A percentile compares a stretch with the other conserved stretches of the same genome.
These are phyloP conservation scores for Scolanthus callimorphus DNA, from an alignment of 92 coral and sea anemone genomes.

Conservation along the genomic window DNA sequence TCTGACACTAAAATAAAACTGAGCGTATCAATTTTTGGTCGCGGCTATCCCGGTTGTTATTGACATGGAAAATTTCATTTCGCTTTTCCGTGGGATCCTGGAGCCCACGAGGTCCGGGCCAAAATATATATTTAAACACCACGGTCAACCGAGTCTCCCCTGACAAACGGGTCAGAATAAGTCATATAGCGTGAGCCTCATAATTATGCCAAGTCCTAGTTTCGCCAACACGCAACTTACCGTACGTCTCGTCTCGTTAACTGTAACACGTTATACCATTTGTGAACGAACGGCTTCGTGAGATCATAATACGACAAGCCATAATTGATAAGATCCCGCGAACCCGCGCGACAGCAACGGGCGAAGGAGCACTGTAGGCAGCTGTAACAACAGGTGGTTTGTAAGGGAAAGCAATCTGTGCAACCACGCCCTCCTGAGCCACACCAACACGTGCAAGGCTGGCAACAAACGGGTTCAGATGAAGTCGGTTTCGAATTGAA, in stretches of 20 bases:
- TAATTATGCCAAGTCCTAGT: too few species aligned
- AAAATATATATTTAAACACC: too few species aligned
- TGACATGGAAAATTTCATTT: too few species aligned
- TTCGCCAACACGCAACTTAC: slow-evolving; percentile 34
- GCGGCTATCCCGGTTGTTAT: too few species aligned
- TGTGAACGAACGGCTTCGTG: slow-evolving; percentile 55
- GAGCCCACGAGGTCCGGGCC: too few species aligned
- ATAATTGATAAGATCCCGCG: slow-evolving; percentile 46
- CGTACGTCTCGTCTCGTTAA: slow-evolving; percentile 64
- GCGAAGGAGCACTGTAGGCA: slow-evolving; percentile 58
- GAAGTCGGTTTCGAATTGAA: slow-evolving; percentile 55
- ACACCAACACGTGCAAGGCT: slow-evolving; percentile 67
- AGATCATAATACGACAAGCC: slow-evolving; percentile 31
- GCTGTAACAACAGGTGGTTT: slow-evolving; percentile 41
- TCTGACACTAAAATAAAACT: too few species aligned
- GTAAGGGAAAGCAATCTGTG: slow-evolving; percentile 50
- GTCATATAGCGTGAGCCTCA: too few species aligned
- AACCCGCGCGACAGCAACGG: slow-evolving; percentile 44
- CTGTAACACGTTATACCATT: slow-evolving; percentile 67
- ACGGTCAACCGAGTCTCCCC: too few species aligned
- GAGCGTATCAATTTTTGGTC: too few species aligned
- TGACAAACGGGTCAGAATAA: too few species aligned
- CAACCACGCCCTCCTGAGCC: slow-evolving; percentile 74
- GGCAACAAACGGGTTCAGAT: slow-evolving; percentile 40
- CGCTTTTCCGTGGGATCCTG: too few species aligned